Percentiles rank a stretch among this genome's conserved stretches.
Conservation (phyloP, 2,797 vertebrate species). For the Anolis apletophallus region DNA sequence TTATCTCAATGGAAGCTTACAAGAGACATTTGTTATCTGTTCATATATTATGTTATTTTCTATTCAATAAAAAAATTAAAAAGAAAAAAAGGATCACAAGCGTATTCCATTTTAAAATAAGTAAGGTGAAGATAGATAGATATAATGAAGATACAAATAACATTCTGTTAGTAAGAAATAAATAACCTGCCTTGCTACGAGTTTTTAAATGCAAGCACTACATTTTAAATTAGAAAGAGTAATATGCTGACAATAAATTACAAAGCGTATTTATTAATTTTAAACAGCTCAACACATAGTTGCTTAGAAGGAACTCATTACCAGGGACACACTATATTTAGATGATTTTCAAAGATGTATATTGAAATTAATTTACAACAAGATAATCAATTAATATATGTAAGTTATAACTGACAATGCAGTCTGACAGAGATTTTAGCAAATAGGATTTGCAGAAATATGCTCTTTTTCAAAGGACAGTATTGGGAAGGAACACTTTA, state of each 20-base stretch:
- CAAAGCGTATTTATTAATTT: background rate
- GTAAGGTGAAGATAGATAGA: background rate
- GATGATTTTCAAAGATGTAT: background rate
- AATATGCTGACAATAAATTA: slow-evolving; percentile 45
- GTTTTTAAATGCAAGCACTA: background rate
- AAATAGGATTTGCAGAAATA: background rate
- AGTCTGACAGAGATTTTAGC: background rate
- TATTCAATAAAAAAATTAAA: no score
- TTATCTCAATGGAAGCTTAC: no score
- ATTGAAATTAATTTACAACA: background rate
- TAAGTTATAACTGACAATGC: background rate
- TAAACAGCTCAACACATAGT: slow-evolving; percentile 11
- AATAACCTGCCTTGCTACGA: background rate
- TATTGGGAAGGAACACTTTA: background rate
- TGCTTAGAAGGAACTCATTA: background rate
- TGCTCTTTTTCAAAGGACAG: background rate
- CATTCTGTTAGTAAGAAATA: background rate
- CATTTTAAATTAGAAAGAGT: background rate
- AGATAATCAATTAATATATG: background rate
- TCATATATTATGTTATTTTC: no score
- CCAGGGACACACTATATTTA: background rate
- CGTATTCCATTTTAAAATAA: slow-evolving; percentile 50
- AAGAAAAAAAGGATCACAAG: slow-evolving; percentile 46
- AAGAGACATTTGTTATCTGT: no score
- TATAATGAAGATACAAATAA: background rate